Evolutionary conservation across 2,888 invertebrate species (phyloP), one percentile per base, ranked within the genome.

Genomic region (Abscondita cerata): DNA sequence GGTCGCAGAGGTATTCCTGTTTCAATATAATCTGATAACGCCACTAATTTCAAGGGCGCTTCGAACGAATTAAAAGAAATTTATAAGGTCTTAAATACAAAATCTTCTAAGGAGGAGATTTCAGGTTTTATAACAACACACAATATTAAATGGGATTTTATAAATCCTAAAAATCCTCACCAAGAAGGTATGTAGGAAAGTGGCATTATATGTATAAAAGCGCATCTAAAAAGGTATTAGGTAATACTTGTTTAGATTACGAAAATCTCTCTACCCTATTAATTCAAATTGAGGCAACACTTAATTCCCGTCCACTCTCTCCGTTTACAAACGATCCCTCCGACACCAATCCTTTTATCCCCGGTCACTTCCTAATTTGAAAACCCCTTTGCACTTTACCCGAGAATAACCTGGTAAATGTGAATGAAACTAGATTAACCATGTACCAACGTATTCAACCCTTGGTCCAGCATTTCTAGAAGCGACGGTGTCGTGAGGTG

Each of bases 341-440:
- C n/a, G n/a, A n/a, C n/a, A n/a, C n/a, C n/a, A n/a, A n/a, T n/a
- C n/a, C n/a, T n/a, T n/a, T n/a, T n/a, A n/a, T n/a, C n/a, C n/a
- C n/a, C n/a, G n/a, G n/a, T n/a, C n/a, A n/a, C n/a, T n/a, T n/a
- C n/a, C 31, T 31, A 6, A 31, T 31, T 31, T 5, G 31, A 9
- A 31, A 31, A 9, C 62, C 73, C 1, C 69, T 76, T 9, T 64
- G 66, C 0, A 52, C 47, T 8, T 12, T 58, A 1, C 55, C 67
- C 15, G 63, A 58, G 20, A 9, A 5, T 1, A 50, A 59, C 44
- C 8, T 60, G 3, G 15, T 11, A 11, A 34, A 57, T 4, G 36
- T 52, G 4, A 15, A 20, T 1, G 40, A 52, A 46, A 54, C 52
- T 31, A n/a, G 60, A 18, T 50, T 61, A 5, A 11, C 40, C 1